Evolutionary conservation across 2,888 invertebrate species (phyloP).

Genomic region (Cinara cedri): DNA sequence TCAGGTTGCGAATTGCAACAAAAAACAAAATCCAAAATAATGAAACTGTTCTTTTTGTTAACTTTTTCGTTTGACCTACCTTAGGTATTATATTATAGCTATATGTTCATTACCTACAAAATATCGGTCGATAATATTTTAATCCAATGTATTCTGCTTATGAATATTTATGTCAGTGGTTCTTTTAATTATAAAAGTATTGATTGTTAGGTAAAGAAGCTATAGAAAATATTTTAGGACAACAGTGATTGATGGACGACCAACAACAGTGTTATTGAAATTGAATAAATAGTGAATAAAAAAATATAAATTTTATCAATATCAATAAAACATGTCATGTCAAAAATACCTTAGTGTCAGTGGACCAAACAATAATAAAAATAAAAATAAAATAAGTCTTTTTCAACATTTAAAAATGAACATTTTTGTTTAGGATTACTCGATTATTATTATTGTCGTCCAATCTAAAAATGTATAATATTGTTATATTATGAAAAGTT

Average conservation of each 20-base stretch:
- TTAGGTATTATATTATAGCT: no score
- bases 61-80: no score
- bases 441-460: background rate
- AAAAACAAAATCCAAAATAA: no score
- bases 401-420: slow-evolving; percentile 1
- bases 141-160: slow-evolving; percentile 3
- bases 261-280: background rate
- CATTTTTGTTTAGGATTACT: background rate
- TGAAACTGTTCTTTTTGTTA: no score
- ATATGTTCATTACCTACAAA: no score
- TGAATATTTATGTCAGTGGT: background rate
- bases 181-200: slow-evolving; percentile 26
- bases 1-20: no score
- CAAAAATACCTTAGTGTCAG: background rate
- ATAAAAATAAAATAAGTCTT: background rate
- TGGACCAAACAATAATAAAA: slow-evolving; percentile 16
- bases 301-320: no score
- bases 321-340: background rate
- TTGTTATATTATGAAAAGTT: background rate
- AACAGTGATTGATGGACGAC: slow-evolving; percentile 27
- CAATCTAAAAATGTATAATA: background rate
- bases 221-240: slow-evolving; percentile 28
- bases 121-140: background rate
- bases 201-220: background rate
- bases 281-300: background rate